Base-by-base conservation (phyloP, 2,888 invertebrate genomes). In the Sinelater perroti region DNA sequence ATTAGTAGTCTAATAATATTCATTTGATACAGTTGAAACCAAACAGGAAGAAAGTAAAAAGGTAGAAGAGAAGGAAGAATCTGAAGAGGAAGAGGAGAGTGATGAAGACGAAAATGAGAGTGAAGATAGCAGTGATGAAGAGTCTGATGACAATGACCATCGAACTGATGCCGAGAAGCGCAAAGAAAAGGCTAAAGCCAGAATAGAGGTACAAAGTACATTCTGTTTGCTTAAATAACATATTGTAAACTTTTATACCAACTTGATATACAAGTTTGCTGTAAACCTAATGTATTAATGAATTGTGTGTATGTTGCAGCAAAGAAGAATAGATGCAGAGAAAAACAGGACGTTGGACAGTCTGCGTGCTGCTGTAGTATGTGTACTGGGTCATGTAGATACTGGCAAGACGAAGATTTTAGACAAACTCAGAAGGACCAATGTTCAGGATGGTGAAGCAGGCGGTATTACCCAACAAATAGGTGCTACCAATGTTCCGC, bases 391-490 rank as follows among this genome's bases (percentile, higher is more conserved):
- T 0, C 99, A 99, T 77, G 99, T 99, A 44, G 99, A 99, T 81
- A 99, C 99, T 0, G 98, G 98, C 55, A 99, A 99, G 83, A 99
- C 99, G 0, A 99, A 99, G 80, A 97, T 99, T 72, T 79, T 99
- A 50, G 99, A 99, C 76, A 99, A 98, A 78, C 81, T 95, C 46
- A 83, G 95, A 14, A 83, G 94, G 35, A 95, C 95, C 0, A 90
- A 95, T 72, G 95, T 95, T 0, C 95, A 95, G 75, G 95, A 95
- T 66, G 91, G 93, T 0, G 99, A 99, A 81, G 99, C 99, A 1
- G 99, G 99, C 35, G 99, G 99, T 63, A 99, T 99, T 62, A 99
- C 99, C 0, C 99, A 99, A 76, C 99, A 99, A 81, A 99, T 99
- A 67, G 99, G 99, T 61, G 99, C 99, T 11, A 99, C 99, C 3